Percentiles rank a stretch among this genome's conserved stretches.
phyloP scores from a whole-genome alignment of 2,113 vertebrate species.

The Odontophorus gujanensis region DNA sequence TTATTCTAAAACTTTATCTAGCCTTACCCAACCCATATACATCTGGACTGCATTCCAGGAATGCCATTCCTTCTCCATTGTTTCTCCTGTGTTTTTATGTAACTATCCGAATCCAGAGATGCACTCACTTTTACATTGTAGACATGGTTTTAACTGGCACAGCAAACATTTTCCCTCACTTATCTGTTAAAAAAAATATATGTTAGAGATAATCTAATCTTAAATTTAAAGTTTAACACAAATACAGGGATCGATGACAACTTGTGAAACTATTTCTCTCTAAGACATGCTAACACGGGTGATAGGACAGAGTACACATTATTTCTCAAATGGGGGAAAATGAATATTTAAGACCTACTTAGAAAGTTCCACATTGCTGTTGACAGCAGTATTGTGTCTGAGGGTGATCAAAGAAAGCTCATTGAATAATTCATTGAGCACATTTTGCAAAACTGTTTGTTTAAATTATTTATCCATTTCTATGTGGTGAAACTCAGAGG shows the following conservation, averaged over 20 bases:
- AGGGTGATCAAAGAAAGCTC: conserved; percentile 54
- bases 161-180: conserved; percentile 57
- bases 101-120: conserved; percentile 58
- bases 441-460: conserved; percentile 68
- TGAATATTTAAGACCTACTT: conserved; percentile 64
- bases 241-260: conserved; percentile 62
- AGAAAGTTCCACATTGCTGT: conserved; percentile 54
- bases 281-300: conserved; percentile 47
- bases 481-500: conserved; percentile 16
- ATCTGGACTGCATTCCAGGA: conserved; percentile 71
- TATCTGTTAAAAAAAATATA: conserved; percentile 58
- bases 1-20: conserved; percentile 71
- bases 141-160: conserved; percentile 60
- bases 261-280: conserved; percentile 64
- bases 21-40: conserved; percentile 58
- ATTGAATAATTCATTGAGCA: conserved; percentile 67
- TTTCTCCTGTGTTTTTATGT: conserved; percentile 64
- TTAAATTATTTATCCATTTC: conserved; percentile 67
- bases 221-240: conserved; percentile 68
- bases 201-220: conserved; percentile 71
- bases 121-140: conserved; percentile 64
- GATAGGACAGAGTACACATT: conserved; percentile 51
- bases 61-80: conserved; percentile 69
- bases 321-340: conserved; percentile 55
- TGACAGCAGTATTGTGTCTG: conserved; percentile 67